Evolutionary conservation across 2,888 invertebrate genomes (phyloP), one percentile per base, ranked within the genome.

Genomic region (Phasia obesa): DNA sequence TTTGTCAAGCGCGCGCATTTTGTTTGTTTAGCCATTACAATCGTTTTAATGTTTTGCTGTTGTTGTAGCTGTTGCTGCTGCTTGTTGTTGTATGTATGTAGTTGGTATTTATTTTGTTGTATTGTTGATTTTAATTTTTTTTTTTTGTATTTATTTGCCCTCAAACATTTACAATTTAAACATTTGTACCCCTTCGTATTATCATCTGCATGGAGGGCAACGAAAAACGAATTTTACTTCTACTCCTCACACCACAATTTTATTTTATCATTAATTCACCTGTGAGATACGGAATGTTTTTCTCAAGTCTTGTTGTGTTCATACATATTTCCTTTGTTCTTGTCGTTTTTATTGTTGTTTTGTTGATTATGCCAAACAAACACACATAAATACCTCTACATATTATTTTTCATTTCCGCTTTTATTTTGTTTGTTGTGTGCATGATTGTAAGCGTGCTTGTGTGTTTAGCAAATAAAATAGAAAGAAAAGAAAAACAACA

Each of bases 11-110:
- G 85, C 85, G 85, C 85, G 85, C 85, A 85, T 85, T 85, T 85
- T 86, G 85, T 85, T 86, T 86, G 84, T 84, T 85, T 80, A 83
- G 85, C 81, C 81, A 82, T 85, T 86, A 86, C 79, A 79, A 83
- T 83, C 27, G 57, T 79, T 59, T 62, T 74, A 38, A 65, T 75
- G 57, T 76, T 76, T 80, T 70, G 35, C 35, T 35, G 9, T 35
- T n/a, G 6, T 76, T 76, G 51, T 67, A 71, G 25, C 65, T 64
- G 55, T 59, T 64, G 44, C 35, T 64, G 76, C 38, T 67, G 71
- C 27, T 60, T 74, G 53, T 60, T 51, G 49, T 55, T 64, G 55
- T 69, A 70, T 38, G 17, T 62, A 31, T 51, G 49, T 55, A 69
- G 55, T 69, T 75, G 47, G 17, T 62, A 31, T 81, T 76, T 55